Evolutionary conservation across 2,888 invertebrate species (phyloP), one percentile per base, ranked within the genome.

Genomic region (Nesidiocoris tenuis): DNA sequence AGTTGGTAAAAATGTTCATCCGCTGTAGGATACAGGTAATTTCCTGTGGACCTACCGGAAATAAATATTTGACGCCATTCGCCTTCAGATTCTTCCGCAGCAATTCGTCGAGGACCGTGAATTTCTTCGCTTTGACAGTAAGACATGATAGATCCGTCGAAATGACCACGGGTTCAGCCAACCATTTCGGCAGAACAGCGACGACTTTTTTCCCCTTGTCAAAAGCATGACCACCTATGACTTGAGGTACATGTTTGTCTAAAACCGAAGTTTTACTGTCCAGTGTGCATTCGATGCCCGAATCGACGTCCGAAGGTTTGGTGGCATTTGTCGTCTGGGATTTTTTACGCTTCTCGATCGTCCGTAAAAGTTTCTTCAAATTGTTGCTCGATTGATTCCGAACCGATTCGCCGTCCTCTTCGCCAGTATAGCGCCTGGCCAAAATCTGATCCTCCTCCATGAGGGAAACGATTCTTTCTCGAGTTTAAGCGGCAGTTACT

Each of bases 81-180:
- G 85, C 86, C 78, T 87, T 85, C 16, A 96, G 84, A 71, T 87
- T 87, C 61, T 87, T 83, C 59, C 90, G 85, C 0, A 94, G 83
- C 77, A 86, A 84, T 23, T 84, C 82, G 80, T 92, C 89, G n/a
- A 97, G 84, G 80, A 87, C 88, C 71, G 85, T 82, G 67, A 90
- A 84, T 55, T 88, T 85, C 16, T 88, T 86, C 61, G 88, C 85
- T 81, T 84, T 84, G 77, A 84, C 84, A 70, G 85, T 84, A 56
- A 87, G 83, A 76, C 87, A 85, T 81, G 88, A 86, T 66, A 94
- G 85, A 82, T 91, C 89, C 17, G 89, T 89, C n/a, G 92, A 89
- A 75, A 97, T 88, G 66, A 91, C 84, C 59, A 88, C 88, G 1
- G 97, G 94, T 82, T 92, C 87, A 0, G 92, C 88, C 54, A 98